Evolutionary conservation across 2,888 invertebrate species (phyloP), one percentile per base, ranked within the genome.

Genomic region (Pomacea canaliculata): DNA sequence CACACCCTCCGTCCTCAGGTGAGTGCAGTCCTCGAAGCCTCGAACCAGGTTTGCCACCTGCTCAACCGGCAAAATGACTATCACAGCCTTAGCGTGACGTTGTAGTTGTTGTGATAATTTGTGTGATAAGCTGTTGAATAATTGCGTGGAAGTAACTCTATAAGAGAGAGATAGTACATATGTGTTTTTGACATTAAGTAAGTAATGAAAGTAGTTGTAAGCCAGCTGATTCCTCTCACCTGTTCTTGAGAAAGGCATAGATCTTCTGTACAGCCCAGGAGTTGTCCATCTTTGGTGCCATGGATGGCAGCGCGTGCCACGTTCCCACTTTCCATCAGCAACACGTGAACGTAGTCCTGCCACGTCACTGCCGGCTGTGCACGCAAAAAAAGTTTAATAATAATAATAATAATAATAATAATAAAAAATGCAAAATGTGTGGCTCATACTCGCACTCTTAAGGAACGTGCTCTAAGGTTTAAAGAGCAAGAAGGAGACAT

Each of bases 311-410:
- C 84, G 70, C 80, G 81, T 12, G 82, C 80, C 5, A 85, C 85
- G 71, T 80, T 81, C 13, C 85, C 85, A 70, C 85, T 85, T 67
- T 84, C 85, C 49, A 82, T 76, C 71, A 86, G 79, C 48, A 86
- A 84, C 51, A 80, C 83, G 46, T 83, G 81, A 69, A 86, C 79
- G 78, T 85, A 86, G 71, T 86, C 86, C 56, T 83, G 81, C 86
- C 86, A 86, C 13, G 84, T 82, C 37, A 83, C 82, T 68, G 84
- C 83, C 79, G 84, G 81, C 84, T 85, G 79, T 18, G 7, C 63
- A 63, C 27, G 10, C 16, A 8, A n/a, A 63, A 63, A n/a, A n/a
- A n/a, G n/a, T n/a, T n/a, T n/a, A n/a, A n/a, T n/a, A n/a, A n/a
- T n/a, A n/a, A n/a, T n/a, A n/a, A n/a, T n/a, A n/a, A n/a, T n/a